phyloP scores from a whole-genome alignment of 1,140 invertebrate genomes.

The Papilio aristodemus region DNA sequence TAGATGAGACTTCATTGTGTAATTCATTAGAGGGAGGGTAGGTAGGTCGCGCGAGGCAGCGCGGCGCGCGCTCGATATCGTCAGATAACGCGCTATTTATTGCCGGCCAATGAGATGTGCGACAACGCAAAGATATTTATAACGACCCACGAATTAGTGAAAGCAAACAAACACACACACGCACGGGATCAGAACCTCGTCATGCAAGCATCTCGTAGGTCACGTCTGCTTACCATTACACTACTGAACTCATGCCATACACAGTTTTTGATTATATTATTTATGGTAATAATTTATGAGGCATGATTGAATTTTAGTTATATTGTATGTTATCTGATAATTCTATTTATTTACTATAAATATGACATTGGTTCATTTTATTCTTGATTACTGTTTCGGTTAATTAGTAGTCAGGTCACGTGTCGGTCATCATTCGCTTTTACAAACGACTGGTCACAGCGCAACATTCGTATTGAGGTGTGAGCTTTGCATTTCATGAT shows the following conservation, averaged over 20 bases:
- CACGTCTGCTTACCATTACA: neutral
- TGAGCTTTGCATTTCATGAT: slow-evolving; percentile 44
- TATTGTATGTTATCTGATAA: neutral
- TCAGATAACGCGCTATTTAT: slow-evolving; percentile 77
- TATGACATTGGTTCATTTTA: slow-evolving; percentile 38
- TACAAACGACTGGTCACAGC: slow-evolving; percentile 56
- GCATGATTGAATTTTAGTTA: too few species aligned
- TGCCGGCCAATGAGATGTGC: slow-evolving; percentile 68
- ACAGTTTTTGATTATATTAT: too few species aligned
- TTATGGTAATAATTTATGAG: too few species aligned
- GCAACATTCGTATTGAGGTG: slow-evolving; percentile 48
- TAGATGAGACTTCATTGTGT: slow-evolving; percentile 80
- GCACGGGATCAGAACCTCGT: slow-evolving; percentile 27
- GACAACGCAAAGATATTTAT: slow-evolving; percentile 68
- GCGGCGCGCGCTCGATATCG: slow-evolving; percentile 72
- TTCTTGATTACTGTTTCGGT: slow-evolving; percentile 48
- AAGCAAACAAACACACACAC: slow-evolving; percentile 65
- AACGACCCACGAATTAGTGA: slow-evolving; percentile 66
- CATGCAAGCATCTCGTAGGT: neutral
- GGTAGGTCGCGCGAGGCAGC: slow-evolving; percentile 64
- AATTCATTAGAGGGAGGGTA: slow-evolving; percentile 78
- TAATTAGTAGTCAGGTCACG: slow-evolving; percentile 60
- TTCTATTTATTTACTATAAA: neutral
- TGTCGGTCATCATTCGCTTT: slow-evolving; percentile 55
- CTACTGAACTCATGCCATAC: neutral